A percentile compares a stretch with the other conserved stretches of the same genome.
These are phyloP conservation scores for Tichodroma muraria DNA, from an alignment of 2,113 vertebrate species.

Conservation along the genomic window DNA sequence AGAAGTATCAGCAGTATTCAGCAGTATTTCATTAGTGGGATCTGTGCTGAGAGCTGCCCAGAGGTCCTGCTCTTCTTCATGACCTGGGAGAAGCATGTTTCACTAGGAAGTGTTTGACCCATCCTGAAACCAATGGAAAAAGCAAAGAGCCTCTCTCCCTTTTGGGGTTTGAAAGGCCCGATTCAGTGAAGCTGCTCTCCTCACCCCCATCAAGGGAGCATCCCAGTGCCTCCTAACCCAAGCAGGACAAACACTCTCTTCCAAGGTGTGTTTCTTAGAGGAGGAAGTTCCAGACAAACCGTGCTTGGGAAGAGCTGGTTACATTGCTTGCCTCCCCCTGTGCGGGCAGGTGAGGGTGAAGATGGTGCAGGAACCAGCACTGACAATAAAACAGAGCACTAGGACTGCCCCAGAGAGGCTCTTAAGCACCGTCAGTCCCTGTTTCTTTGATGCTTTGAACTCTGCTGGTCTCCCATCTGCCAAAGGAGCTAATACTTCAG, in stretches of 20 bases:
- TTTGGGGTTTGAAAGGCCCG: neutral
- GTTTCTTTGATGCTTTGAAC: conserved; percentile 33
- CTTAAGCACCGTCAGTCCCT: neutral
- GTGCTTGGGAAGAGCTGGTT: neutral
- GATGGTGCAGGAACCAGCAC: neutral
- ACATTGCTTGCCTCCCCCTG: accelerated
- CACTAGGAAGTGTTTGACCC: neutral
- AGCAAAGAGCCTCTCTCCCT: neutral
- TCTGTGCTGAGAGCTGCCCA: neutral
- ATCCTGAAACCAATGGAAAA: neutral
- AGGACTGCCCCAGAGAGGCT: neutral
- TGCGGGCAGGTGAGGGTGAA: neutral
- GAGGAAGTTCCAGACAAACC: neutral
- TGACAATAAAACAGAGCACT: neutral
- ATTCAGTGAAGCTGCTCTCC: neutral
- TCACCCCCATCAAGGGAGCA: neutral
- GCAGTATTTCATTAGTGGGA: neutral
- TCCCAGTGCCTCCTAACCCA: neutral
- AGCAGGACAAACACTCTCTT: neutral
- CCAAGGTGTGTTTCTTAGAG: neutral
- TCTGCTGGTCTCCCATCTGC: conserved; percentile 24
- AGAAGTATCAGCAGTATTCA: neutral
- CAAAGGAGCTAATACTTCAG: conserved; percentile 28
- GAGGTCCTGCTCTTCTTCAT: neutral
- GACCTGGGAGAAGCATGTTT: neutral